Conservation (phyloP, 2,113 vertebrate genomes). For the Copsychus sechellarum region DNA sequence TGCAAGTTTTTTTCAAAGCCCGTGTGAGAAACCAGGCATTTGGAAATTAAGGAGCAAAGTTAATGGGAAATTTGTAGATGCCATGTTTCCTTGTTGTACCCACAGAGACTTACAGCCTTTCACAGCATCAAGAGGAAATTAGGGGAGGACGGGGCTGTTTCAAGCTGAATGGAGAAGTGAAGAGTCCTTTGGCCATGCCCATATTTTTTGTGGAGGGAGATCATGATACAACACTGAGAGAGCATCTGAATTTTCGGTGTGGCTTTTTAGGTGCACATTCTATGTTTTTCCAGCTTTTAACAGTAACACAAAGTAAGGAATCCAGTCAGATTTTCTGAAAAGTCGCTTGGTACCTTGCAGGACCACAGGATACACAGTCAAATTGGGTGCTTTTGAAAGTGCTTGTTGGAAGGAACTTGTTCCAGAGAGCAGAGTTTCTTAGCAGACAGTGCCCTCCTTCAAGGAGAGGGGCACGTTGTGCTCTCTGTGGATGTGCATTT, state of each 20-base stretch:
- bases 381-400: background rate
- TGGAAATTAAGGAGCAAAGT: background rate
- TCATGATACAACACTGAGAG: background rate
- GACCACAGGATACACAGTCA: background rate
- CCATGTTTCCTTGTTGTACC: background rate
- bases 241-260: background rate
- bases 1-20: background rate
- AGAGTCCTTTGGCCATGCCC: background rate
- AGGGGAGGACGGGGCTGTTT: accelerated
- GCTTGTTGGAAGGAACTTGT: background rate
- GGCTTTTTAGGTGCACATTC: background rate
- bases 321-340: background rate
- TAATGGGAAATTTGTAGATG: background rate
- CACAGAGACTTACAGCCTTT: background rate
- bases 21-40: background rate
- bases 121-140: background rate
- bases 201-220: background rate
- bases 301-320: background rate
- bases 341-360: accelerated
- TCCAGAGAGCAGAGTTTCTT: background rate
- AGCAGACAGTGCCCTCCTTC: background rate
- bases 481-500: background rate
- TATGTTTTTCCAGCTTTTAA: background rate
- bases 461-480: accelerated
- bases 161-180: background rate